A percentile compares a stretch with the other conserved stretches of the same genome.
Evolutionary conservation across 2,113 vertebrate genomes (phyloP).

Genomic region (Eurypyga helias): DNA sequence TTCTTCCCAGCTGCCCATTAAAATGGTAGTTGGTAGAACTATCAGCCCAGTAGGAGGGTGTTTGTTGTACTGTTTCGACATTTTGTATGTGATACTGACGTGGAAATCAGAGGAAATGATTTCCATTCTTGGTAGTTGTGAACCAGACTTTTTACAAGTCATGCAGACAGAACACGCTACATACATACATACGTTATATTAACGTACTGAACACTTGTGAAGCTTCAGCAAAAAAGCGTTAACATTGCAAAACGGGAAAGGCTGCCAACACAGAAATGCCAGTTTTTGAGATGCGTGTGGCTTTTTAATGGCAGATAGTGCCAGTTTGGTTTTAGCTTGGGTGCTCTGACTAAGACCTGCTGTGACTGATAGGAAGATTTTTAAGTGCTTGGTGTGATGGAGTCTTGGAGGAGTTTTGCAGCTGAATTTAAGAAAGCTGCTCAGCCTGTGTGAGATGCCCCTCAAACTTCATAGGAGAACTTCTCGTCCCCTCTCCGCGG

Average conservation of each 20-base stretch:
- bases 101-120: background rate
- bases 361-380: background rate
- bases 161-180: fast-evolving
- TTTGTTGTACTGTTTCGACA: background rate
- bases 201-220: background rate
- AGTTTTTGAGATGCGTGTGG: background rate
- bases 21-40: background rate
- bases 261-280: background rate
- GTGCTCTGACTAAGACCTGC: background rate
- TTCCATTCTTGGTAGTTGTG: background rate
- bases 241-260: background rate
- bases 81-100: background rate
- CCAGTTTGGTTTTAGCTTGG: background rate
- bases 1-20: background rate
- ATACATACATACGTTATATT: no score
- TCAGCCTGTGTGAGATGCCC: background rate
- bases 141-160: background rate
- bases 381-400: background rate
- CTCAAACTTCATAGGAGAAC: background rate
- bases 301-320: background rate
- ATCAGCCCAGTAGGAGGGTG: background rate
- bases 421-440: background rate
- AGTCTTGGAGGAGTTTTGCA: background rate
- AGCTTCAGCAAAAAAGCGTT: background rate
- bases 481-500: background rate